phyloP scores from a whole-genome alignment of 2,113 vertebrate genomes.

The Columbina picui region DNA sequence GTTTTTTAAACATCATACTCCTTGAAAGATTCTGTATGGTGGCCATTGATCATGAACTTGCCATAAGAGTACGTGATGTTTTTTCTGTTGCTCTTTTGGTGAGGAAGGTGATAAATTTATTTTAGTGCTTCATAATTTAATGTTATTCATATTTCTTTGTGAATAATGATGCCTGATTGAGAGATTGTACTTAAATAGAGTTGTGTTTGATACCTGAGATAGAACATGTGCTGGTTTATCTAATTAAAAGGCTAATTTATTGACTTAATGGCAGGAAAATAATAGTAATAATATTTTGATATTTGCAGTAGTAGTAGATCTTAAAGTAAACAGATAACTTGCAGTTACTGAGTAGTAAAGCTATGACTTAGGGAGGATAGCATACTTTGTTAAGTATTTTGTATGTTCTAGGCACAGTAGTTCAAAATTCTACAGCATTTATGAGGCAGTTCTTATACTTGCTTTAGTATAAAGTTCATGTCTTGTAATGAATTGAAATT shows the following conservation, averaged over 20 bases:
- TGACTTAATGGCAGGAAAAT: neutral
- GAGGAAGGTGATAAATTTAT: neutral
- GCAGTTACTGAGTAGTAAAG: neutral
- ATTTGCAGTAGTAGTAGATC: neutral
- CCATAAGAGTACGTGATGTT: neutral
- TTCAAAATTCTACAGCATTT: neutral
- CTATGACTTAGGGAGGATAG: neutral
- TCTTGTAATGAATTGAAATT: neutral
- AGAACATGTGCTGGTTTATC: neutral
- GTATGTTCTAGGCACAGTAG: neutral
- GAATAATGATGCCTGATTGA: neutral
- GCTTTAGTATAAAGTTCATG: neutral
- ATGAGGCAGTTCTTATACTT: neutral
- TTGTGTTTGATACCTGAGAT: neutral
- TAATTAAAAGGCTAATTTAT: neutral
- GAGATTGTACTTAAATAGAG: neutral
- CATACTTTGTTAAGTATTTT: neutral
- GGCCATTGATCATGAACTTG: neutral
- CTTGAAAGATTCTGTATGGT: fast-evolving
- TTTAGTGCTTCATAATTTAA: neutral
- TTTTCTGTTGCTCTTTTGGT: neutral
- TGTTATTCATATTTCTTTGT: neutral
- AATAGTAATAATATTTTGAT: neutral
- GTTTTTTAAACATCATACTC: neutral
- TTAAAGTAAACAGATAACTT: neutral